Evolutionary conservation across 1,140 invertebrate genomes (phyloP), one percentile per base, ranked within the genome.

Genomic region (Drosophila suzukii): DNA sequence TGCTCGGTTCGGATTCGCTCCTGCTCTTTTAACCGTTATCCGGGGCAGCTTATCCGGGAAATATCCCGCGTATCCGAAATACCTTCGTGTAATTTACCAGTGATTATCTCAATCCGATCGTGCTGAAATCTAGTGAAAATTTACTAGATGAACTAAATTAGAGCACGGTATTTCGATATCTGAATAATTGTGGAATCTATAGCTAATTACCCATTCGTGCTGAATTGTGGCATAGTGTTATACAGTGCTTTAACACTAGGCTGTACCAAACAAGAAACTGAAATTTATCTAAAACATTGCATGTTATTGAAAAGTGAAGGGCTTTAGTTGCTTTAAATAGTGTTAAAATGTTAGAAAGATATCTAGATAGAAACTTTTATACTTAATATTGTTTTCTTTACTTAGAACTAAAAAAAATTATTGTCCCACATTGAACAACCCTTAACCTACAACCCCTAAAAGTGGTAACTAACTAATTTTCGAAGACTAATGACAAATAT

Each of bases 1-100:
- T 54, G 76, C 56, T 58, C 77, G 70, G 77, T 57, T 68, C 77
- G 60, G 61, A 36, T 54, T 53, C 41, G 65, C 59, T 67, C 58
- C 63, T 67, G 58, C 46, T 63, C 63, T 27, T 53, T 65, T 68
- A 10, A 51, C 44, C 44, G 59, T 50, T 68, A n/a, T 27, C 12
- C 1, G 8, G 20, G 0, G 8, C 6, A 36, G 38, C 20, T 44
- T 68, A 66, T 66, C 57, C 57, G 44, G n/a, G 6, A 10, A 8
- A 5, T 15, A 11, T 15, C 30, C 24, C 12, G 24, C 2, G 30
- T 49, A 49, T 49, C 36, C 20, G 6, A 1, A 30, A 12, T 17
- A 5, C 6, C 0, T 32, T 41, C 10, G 6, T 27, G 27, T 32
- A 3, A 11, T 41, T 30, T 15, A n/a, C 1, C 17, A 15, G 55